phyloP scores from a whole-genome alignment of 2,113 vertebrate genomes.

The Mustela lutreola region DNA sequence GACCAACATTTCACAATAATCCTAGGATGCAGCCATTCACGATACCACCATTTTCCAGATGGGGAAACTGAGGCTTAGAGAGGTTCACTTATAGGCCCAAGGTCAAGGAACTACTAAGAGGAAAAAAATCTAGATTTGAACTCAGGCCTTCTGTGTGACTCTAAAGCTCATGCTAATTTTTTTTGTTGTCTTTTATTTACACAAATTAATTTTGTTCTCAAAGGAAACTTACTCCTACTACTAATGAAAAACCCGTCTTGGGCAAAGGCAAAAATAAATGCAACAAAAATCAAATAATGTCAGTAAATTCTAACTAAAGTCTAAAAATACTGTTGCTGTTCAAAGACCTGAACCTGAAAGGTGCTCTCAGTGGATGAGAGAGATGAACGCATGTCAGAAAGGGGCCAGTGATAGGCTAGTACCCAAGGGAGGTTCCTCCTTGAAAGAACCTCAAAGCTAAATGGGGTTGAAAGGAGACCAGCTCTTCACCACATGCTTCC shows the following conservation, averaged over 20 bases:
- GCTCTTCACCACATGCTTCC: neutral
- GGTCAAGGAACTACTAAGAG: neutral
- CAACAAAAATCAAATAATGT: neutral
- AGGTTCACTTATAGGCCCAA: neutral
- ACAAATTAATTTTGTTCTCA: neutral
- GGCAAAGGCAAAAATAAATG: conserved; percentile 42
- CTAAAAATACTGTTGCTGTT: neutral
- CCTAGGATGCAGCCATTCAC: neutral
- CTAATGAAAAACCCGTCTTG: neutral
- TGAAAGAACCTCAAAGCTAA: too few relatives aligned
- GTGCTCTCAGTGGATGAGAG: neutral
- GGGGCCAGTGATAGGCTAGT: fast-evolving
- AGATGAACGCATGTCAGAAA: neutral
- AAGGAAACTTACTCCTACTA: conserved; percentile 15
- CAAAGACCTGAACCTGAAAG: neutral
- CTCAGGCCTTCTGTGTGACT: neutral
- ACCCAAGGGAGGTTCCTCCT: neutral
- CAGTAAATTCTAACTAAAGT: neutral
- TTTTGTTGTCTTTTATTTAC: neutral
- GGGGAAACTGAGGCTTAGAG: conserved; percentile 21
- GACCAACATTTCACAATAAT: neutral
- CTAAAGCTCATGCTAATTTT: neutral
- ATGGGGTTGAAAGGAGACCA: neutral
- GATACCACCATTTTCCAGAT: neutral
- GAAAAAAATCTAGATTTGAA: neutral